Percentiles rank a stretch among this genome's conserved stretches.
These are phyloP conservation scores for Drosophila formosana DNA, from an alignment of 2,888 invertebrate genomes.

Conservation along the genomic window DNA sequence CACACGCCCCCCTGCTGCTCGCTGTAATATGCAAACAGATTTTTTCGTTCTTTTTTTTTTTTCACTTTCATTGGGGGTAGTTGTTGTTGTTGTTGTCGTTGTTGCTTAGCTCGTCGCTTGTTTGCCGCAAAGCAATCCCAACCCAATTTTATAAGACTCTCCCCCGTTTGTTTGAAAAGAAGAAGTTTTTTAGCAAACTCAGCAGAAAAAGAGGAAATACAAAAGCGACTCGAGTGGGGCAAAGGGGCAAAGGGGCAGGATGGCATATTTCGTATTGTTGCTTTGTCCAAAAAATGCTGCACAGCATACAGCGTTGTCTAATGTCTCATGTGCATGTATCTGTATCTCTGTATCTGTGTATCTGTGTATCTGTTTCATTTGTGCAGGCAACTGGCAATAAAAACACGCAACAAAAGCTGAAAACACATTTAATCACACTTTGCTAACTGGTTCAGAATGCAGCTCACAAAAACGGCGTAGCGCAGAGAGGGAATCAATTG, in stretches of 20 bases:
- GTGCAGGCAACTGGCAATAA: constrained; percentile 57
- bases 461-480: constrained; percentile 27
- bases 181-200: constrained; percentile 81
- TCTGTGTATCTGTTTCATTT: constrained; percentile 53
- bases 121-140: constrained; percentile 60
- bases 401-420: constrained; percentile 75
- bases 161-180: constrained; percentile 66
- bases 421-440: constrained; percentile 79
- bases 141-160: constrained; percentile 33
- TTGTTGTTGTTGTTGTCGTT: constrained; percentile 34
- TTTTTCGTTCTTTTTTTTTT: constrained; percentile 41
- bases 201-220: constrained; percentile 70
- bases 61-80: constrained; percentile 57
- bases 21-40: constrained; percentile 74
- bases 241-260: background rate
- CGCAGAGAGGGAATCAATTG: constrained; percentile 54
- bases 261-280: constrained; percentile 39
- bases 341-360: constrained; percentile 15
- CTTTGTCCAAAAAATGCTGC: constrained; percentile 67
- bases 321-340: constrained; percentile 61
- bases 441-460: constrained; percentile 65
- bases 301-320: constrained; percentile 56
- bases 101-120: constrained; percentile 52
- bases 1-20: constrained; percentile 12
- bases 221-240: constrained; percentile 43